These are phyloP conservation scores for Xylota segnis DNA, from an alignment of 2,888 invertebrate genomes.

Conservation along the genomic window DNA sequence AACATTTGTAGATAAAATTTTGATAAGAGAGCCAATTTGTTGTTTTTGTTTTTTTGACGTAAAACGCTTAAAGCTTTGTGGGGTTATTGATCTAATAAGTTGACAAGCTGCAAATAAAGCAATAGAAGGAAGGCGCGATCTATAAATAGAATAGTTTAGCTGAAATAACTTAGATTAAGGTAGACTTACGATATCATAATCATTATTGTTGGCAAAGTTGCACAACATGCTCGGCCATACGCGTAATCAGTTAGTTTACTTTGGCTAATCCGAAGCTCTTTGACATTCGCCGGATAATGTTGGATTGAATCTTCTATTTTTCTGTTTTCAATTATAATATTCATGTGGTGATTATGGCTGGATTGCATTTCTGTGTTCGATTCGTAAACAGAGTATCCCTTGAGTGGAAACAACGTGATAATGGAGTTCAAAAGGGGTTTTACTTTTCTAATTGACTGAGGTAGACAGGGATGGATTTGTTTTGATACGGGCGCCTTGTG, in stretches of 20 bases:
- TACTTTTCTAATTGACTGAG: not conserved
- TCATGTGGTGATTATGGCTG: slow-evolving; percentile 1
- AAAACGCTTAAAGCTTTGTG: not conserved
- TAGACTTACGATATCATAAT: not conserved
- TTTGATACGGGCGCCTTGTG: not conserved
- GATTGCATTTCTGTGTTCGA: slow-evolving; percentile 16
- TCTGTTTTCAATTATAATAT: not conserved
- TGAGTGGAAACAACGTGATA: slow-evolving; percentile 34
- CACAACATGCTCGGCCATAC: too few species aligned
- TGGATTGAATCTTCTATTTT: not conserved
- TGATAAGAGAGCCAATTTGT: not conserved
- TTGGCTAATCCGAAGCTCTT: not conserved
- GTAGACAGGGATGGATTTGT: slow-evolving; percentile 6
- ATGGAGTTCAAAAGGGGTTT: slow-evolving; percentile 37
- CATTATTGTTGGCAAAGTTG: not conserved
- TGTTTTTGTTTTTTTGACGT: not conserved
- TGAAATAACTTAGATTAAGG: slow-evolving; percentile 1
- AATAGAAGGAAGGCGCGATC: not conserved
- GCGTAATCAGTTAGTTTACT: not conserved
- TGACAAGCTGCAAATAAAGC: not conserved
- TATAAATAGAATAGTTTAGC: slow-evolving; percentile 5
- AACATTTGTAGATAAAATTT: not conserved
- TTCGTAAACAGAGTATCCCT: not conserved
- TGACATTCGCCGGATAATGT: slow-evolving; percentile 26
- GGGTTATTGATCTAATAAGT: slow-evolving; percentile 18